Evolutionary conservation across 2,797 vertebrate species (phyloP).

Genomic region (Etheostoma perlongum): DNA sequence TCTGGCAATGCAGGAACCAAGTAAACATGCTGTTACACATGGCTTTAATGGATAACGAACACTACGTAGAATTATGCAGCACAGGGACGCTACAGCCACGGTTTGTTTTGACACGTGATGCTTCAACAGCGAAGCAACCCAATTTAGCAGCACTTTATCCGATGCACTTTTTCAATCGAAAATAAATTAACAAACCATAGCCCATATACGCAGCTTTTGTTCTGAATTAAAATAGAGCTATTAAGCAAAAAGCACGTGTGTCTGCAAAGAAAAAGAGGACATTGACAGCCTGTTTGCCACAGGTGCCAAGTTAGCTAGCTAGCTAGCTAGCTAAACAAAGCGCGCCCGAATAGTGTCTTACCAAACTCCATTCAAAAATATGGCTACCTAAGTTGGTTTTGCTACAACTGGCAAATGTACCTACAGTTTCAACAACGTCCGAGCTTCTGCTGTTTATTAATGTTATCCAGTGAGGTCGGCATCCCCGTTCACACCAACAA

Average conservation of each 20-base stretch:
- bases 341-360: neutral
- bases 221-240: neutral
- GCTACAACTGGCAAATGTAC: neutral
- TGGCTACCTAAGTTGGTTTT: neutral
- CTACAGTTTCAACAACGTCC: rapidly evolving
- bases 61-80: neutral
- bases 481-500: rapidly evolving
- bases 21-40: neutral
- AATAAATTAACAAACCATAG: neutral
- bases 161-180: rapidly evolving
- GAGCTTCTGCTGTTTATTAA: rapidly evolving
- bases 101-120: constrained; percentile 84
- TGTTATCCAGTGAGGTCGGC: neutral
- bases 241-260: neutral
- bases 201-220: neutral
- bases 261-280: neutral
- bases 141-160: neutral
- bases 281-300: neutral
- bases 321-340: constrained; percentile 3
- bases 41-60: neutral
- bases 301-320: neutral
- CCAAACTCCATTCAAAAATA: constrained; percentile 24
- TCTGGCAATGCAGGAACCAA: neutral
- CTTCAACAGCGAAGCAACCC: neutral
- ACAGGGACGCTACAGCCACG: constrained; percentile 7